Conservation (phyloP, 2,888 invertebrate species). For the Ernsta delagoae region DNA sequence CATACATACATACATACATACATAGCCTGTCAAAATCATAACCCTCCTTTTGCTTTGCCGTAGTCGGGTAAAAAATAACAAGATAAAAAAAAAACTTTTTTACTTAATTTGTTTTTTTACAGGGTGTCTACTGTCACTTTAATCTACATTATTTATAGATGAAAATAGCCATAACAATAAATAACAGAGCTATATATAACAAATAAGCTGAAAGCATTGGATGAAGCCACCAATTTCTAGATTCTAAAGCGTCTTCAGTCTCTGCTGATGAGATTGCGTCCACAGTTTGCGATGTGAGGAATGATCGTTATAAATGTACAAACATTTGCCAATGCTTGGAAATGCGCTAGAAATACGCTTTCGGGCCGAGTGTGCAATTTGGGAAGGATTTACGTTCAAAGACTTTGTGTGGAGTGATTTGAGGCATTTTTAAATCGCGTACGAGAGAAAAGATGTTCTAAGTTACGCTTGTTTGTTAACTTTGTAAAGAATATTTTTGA, state of each 20-base stretch:
- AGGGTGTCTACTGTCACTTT: too few species aligned
- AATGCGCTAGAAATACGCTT: constrained; percentile 5
- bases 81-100: too few species aligned
- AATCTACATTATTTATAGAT: too few species aligned
- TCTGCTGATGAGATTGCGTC: constrained; percentile 17
- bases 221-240: not conserved
- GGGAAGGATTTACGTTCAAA: not conserved
- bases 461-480: not conserved
- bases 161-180: too few species aligned
- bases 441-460: not conserved
- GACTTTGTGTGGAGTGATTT: not conserved
- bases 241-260: not conserved
- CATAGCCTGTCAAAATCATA: too few species aligned
- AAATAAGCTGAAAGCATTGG: too few species aligned
- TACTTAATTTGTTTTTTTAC: too few species aligned
- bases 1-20: too few species aligned
- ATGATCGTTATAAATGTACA: constrained; percentile 25
- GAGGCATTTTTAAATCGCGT: not conserved
- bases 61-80: too few species aligned
- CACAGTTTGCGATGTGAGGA: constrained; percentile 10
- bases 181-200: too few species aligned
- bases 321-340: constrained; percentile 17
- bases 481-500: not conserved
- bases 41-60: too few species aligned
- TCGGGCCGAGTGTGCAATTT: not conserved